Evolutionary conservation across 2,797 vertebrate species (phyloP), one percentile per base, ranked within the genome.

Genomic region (Anableps anableps): DNA sequence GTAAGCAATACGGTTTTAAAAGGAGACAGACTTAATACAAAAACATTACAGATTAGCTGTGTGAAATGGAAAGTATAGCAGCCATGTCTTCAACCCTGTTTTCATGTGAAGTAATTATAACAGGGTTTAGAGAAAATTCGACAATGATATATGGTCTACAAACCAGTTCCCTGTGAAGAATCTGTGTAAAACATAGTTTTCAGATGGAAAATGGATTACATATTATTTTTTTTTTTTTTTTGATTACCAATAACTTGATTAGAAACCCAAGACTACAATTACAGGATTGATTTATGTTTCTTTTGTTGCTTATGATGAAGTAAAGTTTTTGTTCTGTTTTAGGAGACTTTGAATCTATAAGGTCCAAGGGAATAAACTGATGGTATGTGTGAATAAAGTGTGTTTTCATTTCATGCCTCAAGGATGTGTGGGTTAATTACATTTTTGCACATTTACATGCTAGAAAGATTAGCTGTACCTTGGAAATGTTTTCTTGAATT

Each of bases 381-480:
- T 79, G 85, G 86, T 85, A 72, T n/a, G 74, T 77, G 48, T 66
- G 45, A 78, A 78, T 41, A 58, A 76, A 83, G 73, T 84, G 79
- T 75, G 7, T 66, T 88, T 85, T 83, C 58, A 82, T 82, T 87
- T 78, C 74, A 78, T 79, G 88, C 86, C 81, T 77, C 31, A 62
- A 62, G 89, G 86, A 51, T 79, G 77, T 85, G 86, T 74, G 72
- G 84, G 76, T 82, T 88, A 89, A 90, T 92, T 89, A 84, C 83
- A 87, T 86, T 90, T 84, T 83, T 85, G 72, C 73, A 80, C 17
- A 87, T 88, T 93, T 79, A 74, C 79, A 75, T 41, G 76, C 73
- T 73, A 43, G 81, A 88, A 91, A 87, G 84, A 89, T 92, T 88
- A 91, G 79, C 76, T 80, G 17, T 79, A 88, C 87, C 80, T 90